Evolutionary conservation across 2,888 invertebrate genomes (phyloP).

Genomic region (Idaea aversata): DNA sequence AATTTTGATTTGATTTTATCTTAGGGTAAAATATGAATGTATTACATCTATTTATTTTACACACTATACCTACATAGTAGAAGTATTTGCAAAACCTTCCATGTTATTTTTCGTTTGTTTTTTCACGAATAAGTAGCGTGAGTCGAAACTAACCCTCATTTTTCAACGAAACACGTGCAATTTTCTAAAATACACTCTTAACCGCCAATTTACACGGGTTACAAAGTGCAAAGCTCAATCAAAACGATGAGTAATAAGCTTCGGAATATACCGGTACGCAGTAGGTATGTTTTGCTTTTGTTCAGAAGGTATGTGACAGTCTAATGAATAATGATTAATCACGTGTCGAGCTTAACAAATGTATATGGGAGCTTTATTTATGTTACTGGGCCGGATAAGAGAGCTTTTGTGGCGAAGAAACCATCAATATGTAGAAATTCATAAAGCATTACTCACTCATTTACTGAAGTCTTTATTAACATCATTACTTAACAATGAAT

Average conservation of each 20-base stretch:
- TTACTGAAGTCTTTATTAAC: no score
- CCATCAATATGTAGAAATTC: not conserved
- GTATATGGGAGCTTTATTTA: not conserved
- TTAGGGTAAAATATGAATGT: no score
- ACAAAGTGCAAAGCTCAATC: slow-evolving; percentile 21
- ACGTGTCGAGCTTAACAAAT: not conserved
- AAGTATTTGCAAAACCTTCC: not conserved
- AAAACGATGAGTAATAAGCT: slow-evolving; percentile 25
- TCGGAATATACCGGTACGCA: slow-evolving; percentile 10
- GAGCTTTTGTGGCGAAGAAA: not conserved
- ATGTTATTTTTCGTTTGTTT: not conserved
- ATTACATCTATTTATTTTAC: no score
- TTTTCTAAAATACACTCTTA: not conserved
- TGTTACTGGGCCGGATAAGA: not conserved
- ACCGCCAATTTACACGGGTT: not conserved
- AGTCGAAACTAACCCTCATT: not conserved
- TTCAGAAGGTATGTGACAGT: not conserved
- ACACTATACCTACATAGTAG: not conserved
- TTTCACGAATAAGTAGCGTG: not conserved
- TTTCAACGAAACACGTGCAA: not conserved
- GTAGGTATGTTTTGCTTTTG: not conserved
- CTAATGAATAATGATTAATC: slow-evolving; percentile 4
- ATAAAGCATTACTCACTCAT: not conserved
- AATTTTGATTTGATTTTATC: no score
- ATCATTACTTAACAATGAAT: no score